These are phyloP conservation scores for Trematocara zebra DNA, from an alignment of 2,113 vertebrate genomes.

Conservation along the genomic window DNA sequence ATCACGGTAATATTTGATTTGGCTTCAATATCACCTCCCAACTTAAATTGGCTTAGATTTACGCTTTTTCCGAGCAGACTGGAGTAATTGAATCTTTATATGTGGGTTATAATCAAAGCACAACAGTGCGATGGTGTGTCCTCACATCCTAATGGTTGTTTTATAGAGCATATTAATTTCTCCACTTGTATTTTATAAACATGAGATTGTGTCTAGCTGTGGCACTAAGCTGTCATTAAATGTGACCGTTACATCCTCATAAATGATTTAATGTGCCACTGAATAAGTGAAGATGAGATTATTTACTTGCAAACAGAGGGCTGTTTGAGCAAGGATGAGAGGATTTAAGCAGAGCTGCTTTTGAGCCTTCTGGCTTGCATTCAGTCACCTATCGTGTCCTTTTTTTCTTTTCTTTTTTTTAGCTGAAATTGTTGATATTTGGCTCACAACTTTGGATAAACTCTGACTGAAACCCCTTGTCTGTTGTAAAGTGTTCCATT, in stretches of 20 bases:
- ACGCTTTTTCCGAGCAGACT: background rate
- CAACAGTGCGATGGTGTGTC: background rate
- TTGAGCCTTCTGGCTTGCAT: background rate
- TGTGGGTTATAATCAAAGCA: background rate
- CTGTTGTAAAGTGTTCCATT: background rate
- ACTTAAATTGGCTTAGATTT: background rate
- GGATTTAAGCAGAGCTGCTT: background rate
- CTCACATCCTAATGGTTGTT: background rate
- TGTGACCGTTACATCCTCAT: conserved; percentile 2
- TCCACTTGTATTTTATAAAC: conserved; percentile 16
- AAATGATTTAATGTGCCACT: conserved; percentile 15
- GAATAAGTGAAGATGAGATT: conserved; percentile 7
- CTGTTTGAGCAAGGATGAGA: background rate
- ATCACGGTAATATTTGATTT: conserved; percentile 1
- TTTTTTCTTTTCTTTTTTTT: background rate
- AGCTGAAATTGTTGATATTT: background rate
- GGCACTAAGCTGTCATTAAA: conserved; percentile 11
- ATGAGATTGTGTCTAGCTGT: background rate
- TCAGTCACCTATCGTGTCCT: background rate
- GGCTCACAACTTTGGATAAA: background rate
- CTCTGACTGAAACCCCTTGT: background rate
- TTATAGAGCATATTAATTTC: conserved; percentile 2
- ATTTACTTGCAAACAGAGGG: conserved; percentile 10
- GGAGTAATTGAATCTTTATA: background rate
- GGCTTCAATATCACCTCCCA: background rate